These are phyloP conservation scores for Latrodectus elegans DNA, from an alignment of 2,888 invertebrate species.

Conservation along the genomic window DNA sequence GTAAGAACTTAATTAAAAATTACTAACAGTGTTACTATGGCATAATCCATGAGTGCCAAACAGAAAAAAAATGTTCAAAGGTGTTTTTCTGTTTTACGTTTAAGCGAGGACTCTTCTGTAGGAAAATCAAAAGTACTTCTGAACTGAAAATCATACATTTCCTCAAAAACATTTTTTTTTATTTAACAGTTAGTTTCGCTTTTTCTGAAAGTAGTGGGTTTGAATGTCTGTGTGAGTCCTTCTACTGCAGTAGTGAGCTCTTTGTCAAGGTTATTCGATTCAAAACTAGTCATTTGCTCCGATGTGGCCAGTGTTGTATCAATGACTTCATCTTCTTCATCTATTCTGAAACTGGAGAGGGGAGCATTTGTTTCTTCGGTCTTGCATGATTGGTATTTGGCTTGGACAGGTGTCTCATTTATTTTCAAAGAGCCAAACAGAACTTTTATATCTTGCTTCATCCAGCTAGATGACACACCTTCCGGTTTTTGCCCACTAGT, in stretches of 20 bases:
- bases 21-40: too few species aligned
- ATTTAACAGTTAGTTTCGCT: too few species aligned
- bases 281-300: neutral
- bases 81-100: too few species aligned
- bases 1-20: too few species aligned
- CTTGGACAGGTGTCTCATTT: neutral
- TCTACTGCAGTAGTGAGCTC: slow-evolving; percentile 38
- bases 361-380: slow-evolving; percentile 27
- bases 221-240: slow-evolving; percentile 33
- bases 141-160: too few species aligned
- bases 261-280: slow-evolving; percentile 21
- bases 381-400: slow-evolving; percentile 29
- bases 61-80: too few species aligned
- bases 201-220: neutral
- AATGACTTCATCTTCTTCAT: slow-evolving; percentile 41
- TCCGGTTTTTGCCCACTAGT: neutral
- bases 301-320: slow-evolving; percentile 33
- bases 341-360: neutral
- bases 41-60: too few species aligned
- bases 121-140: too few species aligned
- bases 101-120: too few species aligned
- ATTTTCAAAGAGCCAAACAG: slow-evolving; percentile 22
- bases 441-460: slow-evolving; percentile 49
- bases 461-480: slow-evolving; percentile 45
- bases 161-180: too few species aligned